Evolutionary conservation across 2,888 invertebrate genomes (phyloP).

Genomic region (Iselma pallidipennis): DNA sequence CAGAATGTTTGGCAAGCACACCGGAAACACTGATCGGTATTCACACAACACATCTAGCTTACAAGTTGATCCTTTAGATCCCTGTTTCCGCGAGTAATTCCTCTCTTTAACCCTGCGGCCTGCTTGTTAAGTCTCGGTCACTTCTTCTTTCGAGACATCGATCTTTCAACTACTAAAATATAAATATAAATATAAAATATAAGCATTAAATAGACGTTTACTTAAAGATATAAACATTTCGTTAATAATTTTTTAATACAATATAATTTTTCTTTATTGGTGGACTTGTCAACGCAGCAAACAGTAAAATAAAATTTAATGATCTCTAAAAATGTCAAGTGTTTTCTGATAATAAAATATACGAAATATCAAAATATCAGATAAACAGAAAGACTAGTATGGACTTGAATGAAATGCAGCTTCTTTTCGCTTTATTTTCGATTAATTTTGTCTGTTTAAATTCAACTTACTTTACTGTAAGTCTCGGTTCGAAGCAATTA

Average conservation of each 20-base stretch:
- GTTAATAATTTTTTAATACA: not conserved
- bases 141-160: constrained; percentile 47
- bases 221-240: too few relatives aligned
- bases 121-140: constrained; percentile 46
- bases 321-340: not conserved
- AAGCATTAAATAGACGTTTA: too few relatives aligned
- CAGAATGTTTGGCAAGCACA: constrained; percentile 27
- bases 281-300: not conserved
- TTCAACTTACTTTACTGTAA: not conserved
- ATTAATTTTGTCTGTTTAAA: not conserved
- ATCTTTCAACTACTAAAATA: constrained; percentile 29
- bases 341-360: not conserved
- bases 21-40: constrained; percentile 45
- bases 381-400: not conserved
- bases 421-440: not conserved
- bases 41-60: constrained; percentile 50
- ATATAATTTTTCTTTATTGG: not conserved
- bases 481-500: not conserved
- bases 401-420: not conserved
- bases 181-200: too few relatives aligned
- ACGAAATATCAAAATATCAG: not conserved
- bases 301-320: not conserved
- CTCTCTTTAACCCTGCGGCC: constrained; percentile 44
- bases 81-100: constrained; percentile 52
- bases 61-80: constrained; percentile 51